A percentile compares a stretch with the other conserved stretches of the same genome.
Conservation (phyloP, 2,797 vertebrate species). For the Sebastes cheni region DNA sequence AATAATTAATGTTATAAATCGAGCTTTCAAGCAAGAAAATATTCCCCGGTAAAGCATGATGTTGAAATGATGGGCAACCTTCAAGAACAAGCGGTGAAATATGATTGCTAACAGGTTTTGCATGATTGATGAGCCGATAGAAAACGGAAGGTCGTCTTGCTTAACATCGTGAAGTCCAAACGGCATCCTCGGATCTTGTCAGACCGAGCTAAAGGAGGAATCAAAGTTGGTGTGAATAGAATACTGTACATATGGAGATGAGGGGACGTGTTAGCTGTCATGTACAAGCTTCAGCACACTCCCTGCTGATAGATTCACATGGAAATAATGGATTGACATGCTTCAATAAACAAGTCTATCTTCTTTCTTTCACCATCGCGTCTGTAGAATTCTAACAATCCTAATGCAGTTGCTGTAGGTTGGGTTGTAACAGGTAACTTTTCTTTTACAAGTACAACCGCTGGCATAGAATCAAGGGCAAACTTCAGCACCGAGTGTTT, state of each 20-base stretch:
- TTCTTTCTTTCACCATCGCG: not conserved
- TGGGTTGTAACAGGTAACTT: not conserved
- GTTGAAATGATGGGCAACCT: not conserved
- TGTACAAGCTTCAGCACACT: not conserved
- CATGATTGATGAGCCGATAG: constrained; percentile 13
- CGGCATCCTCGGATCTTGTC: not conserved
- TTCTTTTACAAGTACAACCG: not conserved
- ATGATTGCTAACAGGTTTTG: not conserved
- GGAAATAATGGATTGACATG: not conserved
- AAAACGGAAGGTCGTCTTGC: not conserved
- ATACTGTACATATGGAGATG: constrained; percentile 14
- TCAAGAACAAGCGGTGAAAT: not conserved
- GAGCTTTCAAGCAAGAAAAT: not conserved
- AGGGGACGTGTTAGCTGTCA: not conserved
- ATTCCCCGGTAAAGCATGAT: not conserved
- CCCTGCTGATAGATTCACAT: not conserved
- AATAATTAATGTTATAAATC: not conserved
- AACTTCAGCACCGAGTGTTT: not conserved
- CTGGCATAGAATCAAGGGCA: not conserved
- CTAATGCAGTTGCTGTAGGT: not conserved
- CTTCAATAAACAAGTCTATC: not conserved
- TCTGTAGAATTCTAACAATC: not conserved
- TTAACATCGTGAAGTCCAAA: not conserved
- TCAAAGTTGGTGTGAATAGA: not conserved
- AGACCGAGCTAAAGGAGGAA: not conserved